phyloP scores from a whole-genome alignment of 2,113 vertebrate genomes.

The Tupaia chinensis region DNA sequence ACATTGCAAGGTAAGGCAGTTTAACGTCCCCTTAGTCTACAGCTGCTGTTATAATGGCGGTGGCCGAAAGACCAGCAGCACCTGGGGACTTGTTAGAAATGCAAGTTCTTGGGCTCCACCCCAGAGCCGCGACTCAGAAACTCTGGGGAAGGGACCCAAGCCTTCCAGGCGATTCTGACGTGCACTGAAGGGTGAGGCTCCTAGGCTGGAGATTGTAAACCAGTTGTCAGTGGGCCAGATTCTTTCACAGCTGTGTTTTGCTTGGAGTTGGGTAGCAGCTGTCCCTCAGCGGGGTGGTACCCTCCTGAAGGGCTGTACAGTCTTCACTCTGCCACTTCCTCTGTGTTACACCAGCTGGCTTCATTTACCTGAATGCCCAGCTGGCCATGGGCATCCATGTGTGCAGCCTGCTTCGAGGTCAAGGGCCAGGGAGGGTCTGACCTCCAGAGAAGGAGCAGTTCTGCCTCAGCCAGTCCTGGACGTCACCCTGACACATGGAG shows the following conservation, averaged over 20 bases:
- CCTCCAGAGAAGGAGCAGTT: background rate
- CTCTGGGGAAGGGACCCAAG: background rate
- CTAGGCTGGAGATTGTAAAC: background rate
- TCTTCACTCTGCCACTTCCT: background rate
- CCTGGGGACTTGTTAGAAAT: slow-evolving; percentile 28
- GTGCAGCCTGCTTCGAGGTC: background rate
- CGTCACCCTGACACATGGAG: background rate
- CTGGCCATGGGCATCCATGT: background rate
- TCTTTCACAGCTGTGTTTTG: slow-evolving; percentile 59
- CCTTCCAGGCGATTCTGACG: background rate
- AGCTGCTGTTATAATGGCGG: background rate
- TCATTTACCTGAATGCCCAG: background rate
- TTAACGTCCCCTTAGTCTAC: background rate
- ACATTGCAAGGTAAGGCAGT: background rate
- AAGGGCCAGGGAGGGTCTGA: background rate
- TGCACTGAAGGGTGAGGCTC: background rate
- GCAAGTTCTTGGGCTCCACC: background rate
- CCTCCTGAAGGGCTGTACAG: background rate
- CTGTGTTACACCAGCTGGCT: background rate
- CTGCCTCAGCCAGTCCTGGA: background rate
- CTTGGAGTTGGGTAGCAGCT: slow-evolving; percentile 59
- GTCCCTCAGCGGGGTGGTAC: background rate
- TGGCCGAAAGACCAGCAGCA: too few relatives aligned
- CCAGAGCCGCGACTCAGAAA: background rate
- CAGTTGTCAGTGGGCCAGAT: background rate